phyloP scores from a whole-genome alignment of 2,797 vertebrate species.

The Hylomyscus alleni region DNA sequence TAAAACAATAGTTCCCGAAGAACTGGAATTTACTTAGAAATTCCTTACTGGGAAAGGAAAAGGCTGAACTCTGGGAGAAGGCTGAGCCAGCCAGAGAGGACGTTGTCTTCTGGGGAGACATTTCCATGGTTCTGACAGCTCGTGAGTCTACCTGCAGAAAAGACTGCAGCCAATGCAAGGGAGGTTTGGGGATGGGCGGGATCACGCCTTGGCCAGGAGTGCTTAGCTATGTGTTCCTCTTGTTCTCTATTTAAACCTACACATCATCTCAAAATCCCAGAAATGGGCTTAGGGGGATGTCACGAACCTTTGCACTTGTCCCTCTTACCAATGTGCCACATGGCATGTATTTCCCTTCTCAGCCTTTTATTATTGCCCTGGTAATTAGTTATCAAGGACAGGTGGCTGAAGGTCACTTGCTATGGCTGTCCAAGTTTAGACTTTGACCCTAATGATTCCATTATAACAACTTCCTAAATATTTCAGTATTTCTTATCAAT shows the following conservation, averaged over 20 bases:
- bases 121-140: neutral
- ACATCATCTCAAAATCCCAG: neutral
- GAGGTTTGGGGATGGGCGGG: neutral
- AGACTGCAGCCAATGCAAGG: neutral
- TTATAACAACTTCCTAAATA: neutral
- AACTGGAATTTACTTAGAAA: neutral
- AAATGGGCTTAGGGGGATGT: neutral
- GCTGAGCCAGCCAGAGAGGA: neutral
- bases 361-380: neutral
- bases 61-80: neutral
- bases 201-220: neutral
- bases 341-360: neutral
- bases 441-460: neutral
- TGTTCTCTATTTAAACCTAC: neutral
- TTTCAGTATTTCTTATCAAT: constrained; percentile 36
- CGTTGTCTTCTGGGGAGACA: neutral
- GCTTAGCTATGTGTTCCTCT: neutral
- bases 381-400: no score
- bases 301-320: neutral
- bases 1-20: neutral
- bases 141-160: neutral
- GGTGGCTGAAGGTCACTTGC: neutral
- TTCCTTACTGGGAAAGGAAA: neutral
- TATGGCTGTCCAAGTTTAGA: no score
- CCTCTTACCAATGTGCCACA: neutral